phyloP scores from a whole-genome alignment of 1,140 invertebrate genomes.

The Maniola jurtina region DNA sequence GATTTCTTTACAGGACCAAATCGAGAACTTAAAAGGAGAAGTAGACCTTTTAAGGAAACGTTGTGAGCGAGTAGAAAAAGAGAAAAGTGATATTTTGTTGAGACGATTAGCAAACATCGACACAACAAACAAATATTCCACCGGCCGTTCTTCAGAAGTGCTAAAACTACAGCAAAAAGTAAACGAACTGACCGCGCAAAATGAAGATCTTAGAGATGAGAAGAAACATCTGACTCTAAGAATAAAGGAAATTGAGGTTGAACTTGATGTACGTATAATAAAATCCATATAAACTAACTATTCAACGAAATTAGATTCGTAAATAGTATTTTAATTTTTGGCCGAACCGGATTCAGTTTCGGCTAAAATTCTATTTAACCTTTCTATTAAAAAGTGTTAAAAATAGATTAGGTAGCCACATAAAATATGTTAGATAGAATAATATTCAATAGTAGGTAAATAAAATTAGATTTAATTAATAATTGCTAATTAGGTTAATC shows the following conservation, averaged over 20 bases:
- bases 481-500: no score
- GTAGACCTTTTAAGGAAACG: constrained; percentile 83
- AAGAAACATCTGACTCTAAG: constrained; percentile 86
- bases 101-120: constrained; percentile 87
- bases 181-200: constrained; percentile 87
- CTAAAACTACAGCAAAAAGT: constrained; percentile 89
- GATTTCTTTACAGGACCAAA: constrained; percentile 79
- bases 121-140: constrained; percentile 84
- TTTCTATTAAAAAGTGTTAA: no score
- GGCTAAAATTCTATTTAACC: no score
- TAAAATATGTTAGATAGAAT: no score
- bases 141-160: constrained; percentile 82
- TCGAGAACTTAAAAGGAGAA: constrained; percentile 84
- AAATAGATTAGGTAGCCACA: no score
- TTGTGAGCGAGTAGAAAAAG: constrained; percentile 89
- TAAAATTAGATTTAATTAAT: no score
- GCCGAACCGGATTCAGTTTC: no score
- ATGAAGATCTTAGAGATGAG: constrained; percentile 90
- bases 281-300: no score
- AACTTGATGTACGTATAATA: constrained; percentile 76
- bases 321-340: no score
- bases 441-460: no score
- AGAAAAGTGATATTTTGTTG: constrained; percentile 92
- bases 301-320: no score
- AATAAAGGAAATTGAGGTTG: constrained; percentile 86